These are phyloP conservation scores for Gorsachius magnificus DNA, from an alignment of 2,797 vertebrate species.

Conservation along the genomic window DNA sequence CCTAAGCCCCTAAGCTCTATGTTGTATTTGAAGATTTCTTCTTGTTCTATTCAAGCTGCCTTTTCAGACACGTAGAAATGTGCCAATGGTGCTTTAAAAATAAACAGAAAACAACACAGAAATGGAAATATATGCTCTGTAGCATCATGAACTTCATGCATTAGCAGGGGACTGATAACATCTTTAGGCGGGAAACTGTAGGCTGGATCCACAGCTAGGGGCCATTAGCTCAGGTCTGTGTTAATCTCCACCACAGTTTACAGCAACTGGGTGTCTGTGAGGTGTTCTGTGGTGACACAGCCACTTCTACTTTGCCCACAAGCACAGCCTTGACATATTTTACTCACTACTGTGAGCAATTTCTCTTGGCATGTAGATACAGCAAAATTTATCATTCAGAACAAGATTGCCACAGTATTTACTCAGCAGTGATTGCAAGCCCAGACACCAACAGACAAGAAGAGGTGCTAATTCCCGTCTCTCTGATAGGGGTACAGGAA, in stretches of 20 bases:
- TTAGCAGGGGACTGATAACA: neutral
- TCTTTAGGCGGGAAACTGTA: neutral
- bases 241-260: neutral
- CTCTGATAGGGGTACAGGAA: neutral
- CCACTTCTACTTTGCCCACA: neutral
- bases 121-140: neutral
- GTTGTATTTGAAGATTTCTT: neutral
- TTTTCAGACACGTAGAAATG: neutral
- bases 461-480: rapidly evolving
- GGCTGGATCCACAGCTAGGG: neutral
- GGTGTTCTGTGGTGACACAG: neutral
- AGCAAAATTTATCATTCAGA: neutral
- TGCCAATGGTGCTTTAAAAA: neutral
- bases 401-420: neutral
- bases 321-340: neutral
- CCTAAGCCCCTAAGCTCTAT: neutral
- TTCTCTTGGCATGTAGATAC: neutral
- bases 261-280: neutral
- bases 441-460: neutral
- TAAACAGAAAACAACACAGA: neutral
- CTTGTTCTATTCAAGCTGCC: neutral
- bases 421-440: neutral
- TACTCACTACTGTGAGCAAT: neutral
- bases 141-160: neutral
- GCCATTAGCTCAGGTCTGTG: neutral